Base-by-base conservation (phyloP, 1,140 invertebrate genomes). In the Drosophila ficusphila region DNA sequence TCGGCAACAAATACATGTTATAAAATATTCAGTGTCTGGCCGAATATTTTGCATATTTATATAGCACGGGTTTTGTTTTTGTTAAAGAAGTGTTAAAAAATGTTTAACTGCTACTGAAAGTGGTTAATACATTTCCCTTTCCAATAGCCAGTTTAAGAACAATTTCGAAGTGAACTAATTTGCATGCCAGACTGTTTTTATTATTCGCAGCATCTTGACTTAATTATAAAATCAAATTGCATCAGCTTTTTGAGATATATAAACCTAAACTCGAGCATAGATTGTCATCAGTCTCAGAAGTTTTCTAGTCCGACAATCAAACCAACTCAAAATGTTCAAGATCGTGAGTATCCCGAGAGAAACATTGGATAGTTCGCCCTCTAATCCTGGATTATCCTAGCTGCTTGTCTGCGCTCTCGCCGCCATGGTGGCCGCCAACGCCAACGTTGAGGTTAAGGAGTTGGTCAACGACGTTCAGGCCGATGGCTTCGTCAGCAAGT, bases 401-500 rank as follows among this genome's bases (percentile, higher is more conserved):
- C 62, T 73, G 56, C 69, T 73, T 39, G 41, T 73, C 56, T 73
- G 69, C 21, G 29, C 73, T 4, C 56, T 69, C 4, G 54, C 49
- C 47, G 73, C 56, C 57, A 18, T 72, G 53, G 58, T 46, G 29
- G 27, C 48, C 39, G 71, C 53, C 69, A 89, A 89, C 42, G 71
- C 48, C 9, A 62, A 78, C 44, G 73, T 79, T 0, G 90, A 90
- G 21, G 68, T 90, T 1, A 42, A 79, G 5, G 42, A 47, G 34
- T 51, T 69, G 34, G 65, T 67, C 21, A 88, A 83, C 18, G 86
- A 91, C 19, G 75, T 91, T 0, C 67, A 73, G 11, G 7, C 75
- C 19, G 93, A 94, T 68, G 94, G 93, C 60, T 91, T 89, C 38
- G 49, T 69, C 1, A 47, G 46, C 3, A 47, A 21, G 4, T 94